Conservation (phyloP, 1,140 invertebrate species). For the Danaus melanippus region DNA sequence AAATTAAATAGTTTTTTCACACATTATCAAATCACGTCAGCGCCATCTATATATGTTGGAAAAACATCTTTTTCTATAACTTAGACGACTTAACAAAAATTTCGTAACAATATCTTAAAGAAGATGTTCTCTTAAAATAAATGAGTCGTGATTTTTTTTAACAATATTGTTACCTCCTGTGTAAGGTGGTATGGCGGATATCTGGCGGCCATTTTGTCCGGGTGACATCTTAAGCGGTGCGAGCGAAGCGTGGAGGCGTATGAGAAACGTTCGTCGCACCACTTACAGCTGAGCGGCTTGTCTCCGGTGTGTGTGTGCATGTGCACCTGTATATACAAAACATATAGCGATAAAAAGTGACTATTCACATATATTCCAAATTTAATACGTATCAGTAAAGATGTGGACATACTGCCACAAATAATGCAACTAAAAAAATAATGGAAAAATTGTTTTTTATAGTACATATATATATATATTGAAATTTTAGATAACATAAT, state of each 20-base stretch:
- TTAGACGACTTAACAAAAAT: too few species aligned
- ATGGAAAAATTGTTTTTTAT: too few species aligned
- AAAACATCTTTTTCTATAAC: too few species aligned
- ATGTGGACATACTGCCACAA: background rate
- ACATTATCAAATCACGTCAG: too few species aligned
- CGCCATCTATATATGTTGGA: too few species aligned
- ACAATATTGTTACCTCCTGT: constrained; percentile 13
- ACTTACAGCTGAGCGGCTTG: constrained; percentile 68
- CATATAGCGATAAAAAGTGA: background rate
- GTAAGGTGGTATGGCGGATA: constrained; percentile 22
- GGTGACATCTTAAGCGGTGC: constrained; percentile 64
- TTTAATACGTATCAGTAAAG: background rate
- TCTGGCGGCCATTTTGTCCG: constrained; percentile 51
- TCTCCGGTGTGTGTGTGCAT: constrained; percentile 67
- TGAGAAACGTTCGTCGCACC: constrained; percentile 67
- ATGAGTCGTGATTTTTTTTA: too few species aligned
- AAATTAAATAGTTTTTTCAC: too few species aligned
- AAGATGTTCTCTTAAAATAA: too few species aligned
- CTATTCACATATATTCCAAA: background rate
- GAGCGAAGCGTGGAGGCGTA: constrained; percentile 68
- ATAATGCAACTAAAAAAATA: too few species aligned
- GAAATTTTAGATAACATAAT: too few species aligned
- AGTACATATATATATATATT: too few species aligned
- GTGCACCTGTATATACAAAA: constrained; percentile 45
- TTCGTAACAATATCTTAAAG: too few species aligned